Base-by-base conservation (phyloP, 2,888 invertebrate genomes). In the Drosophila rubida region DNA sequence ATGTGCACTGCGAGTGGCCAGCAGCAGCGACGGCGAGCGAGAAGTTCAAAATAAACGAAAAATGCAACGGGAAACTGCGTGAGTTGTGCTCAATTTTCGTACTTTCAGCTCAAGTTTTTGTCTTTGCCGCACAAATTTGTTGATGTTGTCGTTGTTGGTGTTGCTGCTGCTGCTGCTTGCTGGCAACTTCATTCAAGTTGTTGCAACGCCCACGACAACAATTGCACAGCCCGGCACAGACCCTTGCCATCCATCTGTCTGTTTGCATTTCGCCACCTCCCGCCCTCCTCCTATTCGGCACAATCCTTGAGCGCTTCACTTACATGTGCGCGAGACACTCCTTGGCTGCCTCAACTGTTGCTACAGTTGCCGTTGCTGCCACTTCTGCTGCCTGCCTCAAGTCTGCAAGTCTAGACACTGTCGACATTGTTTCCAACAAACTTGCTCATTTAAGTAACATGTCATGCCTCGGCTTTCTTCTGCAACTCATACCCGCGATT, bases 351-450 rank as follows among this genome's bases (percentile, higher is more conserved):
- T 39, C 45, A 63, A 48, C 70, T 70, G 74, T 66, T 74, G 70
- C 71, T 63, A 53, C 30, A 63, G 16, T 11, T 62, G 39, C 45
- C 35, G 25, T 13, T 65, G 22, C 16, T 76, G 55, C 23, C 41
- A 8, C 39, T 16, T 6, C 58, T 51, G 35, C 58, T 42, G 69
- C 53, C 77, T 35, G 76, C 60, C 60, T 60, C 72, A 48, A 59
- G 76, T 61, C 75, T 63, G 53, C 77, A 78, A 83, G 67, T 87
- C 89, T 89, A 89, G 89, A 89, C 89, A 81, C 89, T 88, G 89
- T 89, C 89, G 89, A 89, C 89, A 89, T 88, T 89, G 89, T 89
- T 88, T 82, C 84, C 79, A 78, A 80, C 78, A 82, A 87, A 89
- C 74, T 85, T 87, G 81, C 87, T 83, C 80, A 86, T 84, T 84